phyloP scores from a whole-genome alignment of 2,888 invertebrate genomes.

The Andrena trimmerana region DNA sequence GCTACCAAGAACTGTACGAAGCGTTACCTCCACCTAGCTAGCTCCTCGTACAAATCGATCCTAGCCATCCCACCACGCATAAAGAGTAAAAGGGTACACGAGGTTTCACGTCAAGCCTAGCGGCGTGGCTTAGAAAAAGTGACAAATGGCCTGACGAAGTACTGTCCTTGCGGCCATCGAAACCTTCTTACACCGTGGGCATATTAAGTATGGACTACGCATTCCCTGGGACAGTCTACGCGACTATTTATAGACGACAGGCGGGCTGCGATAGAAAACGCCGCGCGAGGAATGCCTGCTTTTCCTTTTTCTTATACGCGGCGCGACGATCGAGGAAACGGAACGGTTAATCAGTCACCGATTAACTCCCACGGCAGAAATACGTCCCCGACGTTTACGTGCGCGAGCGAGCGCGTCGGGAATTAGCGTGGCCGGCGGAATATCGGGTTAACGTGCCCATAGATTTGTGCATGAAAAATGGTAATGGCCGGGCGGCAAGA shows the following conservation, averaged over 20 bases:
- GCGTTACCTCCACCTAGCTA: constrained; percentile 46
- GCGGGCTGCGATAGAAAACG: constrained; percentile 42
- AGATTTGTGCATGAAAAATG: constrained; percentile 48
- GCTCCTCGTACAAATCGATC: constrained; percentile 41
- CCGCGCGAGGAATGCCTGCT: constrained; percentile 21
- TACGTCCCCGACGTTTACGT: constrained; percentile 17
- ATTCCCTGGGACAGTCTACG: constrained; percentile 39
- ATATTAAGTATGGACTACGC: constrained; percentile 63
- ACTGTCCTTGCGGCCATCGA: constrained; percentile 58
- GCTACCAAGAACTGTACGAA: constrained; percentile 46
- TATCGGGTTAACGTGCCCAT: constrained; percentile 44
- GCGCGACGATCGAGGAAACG: constrained; percentile 19
- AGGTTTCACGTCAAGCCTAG: constrained; percentile 54
- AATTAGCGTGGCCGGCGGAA: constrained; percentile 27
- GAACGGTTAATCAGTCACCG: constrained; percentile 17
- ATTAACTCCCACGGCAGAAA: constrained; percentile 8
- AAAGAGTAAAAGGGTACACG: constrained; percentile 53
- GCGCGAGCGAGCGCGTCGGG: constrained; percentile 3
- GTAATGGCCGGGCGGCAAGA: constrained; percentile 44
- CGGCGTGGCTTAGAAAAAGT: constrained; percentile 56
- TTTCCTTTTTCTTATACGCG: not conserved
- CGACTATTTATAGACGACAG: constrained; percentile 56
- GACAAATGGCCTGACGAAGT: constrained; percentile 63
- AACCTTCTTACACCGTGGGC: constrained; percentile 50
- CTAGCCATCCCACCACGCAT: constrained; percentile 33